Percentiles rank a stretch among this genome's conserved stretches.
Evolutionary conservation across 2,113 vertebrate species (phyloP).

Genomic region (Neolamprologus cancellatus): DNA sequence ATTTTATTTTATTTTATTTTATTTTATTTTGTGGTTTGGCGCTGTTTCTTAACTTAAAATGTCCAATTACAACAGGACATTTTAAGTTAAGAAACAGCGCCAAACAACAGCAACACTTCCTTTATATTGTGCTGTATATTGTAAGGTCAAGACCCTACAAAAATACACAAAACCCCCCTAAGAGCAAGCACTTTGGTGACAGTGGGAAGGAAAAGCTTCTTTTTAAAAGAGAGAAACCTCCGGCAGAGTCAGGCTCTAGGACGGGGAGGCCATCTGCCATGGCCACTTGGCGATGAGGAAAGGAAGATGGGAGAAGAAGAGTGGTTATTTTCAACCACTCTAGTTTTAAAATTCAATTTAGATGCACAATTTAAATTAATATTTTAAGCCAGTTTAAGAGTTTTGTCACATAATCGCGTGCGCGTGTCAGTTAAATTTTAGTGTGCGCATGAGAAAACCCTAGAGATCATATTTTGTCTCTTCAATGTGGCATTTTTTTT

Average conservation of each 20-base stretch:
- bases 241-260: accelerated
- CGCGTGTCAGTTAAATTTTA: accelerated
- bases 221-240: neutral
- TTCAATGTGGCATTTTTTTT: neutral
- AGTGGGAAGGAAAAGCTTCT: accelerated
- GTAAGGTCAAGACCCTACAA: neutral
- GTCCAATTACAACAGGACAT: too few species aligned
- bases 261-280: neutral
- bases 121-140: neutral
- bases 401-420: neutral
- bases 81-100: neutral
- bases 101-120: accelerated
- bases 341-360: neutral
- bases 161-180: neutral
- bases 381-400: neutral
- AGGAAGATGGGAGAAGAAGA: neutral
- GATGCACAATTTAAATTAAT: accelerated
- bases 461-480: neutral
- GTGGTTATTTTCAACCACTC: neutral
- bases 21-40: neutral
- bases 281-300: accelerated
- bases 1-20: accelerated
- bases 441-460: accelerated
- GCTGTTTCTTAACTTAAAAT: neutral
- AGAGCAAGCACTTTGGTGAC: neutral